Conservation (phyloP, 1,140 invertebrate species). For the Halictus rubicundus region DNA sequence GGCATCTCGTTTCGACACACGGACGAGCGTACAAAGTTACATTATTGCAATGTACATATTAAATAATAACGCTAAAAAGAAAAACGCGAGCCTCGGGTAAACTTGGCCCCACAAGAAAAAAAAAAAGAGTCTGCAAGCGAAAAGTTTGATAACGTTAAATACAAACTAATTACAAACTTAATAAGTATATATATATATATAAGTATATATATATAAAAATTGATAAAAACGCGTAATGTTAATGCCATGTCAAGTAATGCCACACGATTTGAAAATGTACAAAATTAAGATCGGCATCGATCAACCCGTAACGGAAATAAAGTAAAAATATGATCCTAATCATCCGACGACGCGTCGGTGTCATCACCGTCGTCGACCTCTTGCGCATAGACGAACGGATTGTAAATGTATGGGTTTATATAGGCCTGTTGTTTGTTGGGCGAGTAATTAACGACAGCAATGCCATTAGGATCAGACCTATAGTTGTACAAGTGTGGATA, state of each 20-base stretch:
- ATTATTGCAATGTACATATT: conserved; percentile 75
- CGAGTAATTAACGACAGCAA: conserved; percentile 76
- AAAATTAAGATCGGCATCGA: conserved; percentile 49
- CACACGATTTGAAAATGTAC: conserved; percentile 54
- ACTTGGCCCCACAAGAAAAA: conserved; percentile 14
- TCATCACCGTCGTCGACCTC: conserved; percentile 69
- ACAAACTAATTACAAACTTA: conserved; percentile 81
- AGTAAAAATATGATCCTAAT: conserved; percentile 24
- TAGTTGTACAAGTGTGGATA: conserved; percentile 78
- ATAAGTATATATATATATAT: conserved; percentile 47
- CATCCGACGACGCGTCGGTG: conserved; percentile 72
- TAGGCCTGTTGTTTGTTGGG: conserved; percentile 73
- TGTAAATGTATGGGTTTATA: conserved; percentile 73
- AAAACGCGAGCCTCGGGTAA: too few relatives aligned
- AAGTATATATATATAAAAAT: conserved; percentile 39
- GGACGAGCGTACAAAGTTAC: conserved; percentile 71
- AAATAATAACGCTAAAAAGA: conserved; percentile 73
- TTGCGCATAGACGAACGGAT: conserved; percentile 66
- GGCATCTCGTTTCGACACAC: conserved; percentile 51
- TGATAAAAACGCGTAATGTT: conserved; percentile 35
- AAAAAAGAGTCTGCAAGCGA: conserved; percentile 47
- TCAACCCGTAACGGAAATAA: conserved; percentile 46
- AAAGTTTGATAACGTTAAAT: conserved; percentile 73
- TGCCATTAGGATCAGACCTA: conserved; percentile 68
- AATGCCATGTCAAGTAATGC: too few relatives aligned